phyloP scores from a whole-genome alignment of 2,797 vertebrate species.

The Micropoecilia bifurca region DNA sequence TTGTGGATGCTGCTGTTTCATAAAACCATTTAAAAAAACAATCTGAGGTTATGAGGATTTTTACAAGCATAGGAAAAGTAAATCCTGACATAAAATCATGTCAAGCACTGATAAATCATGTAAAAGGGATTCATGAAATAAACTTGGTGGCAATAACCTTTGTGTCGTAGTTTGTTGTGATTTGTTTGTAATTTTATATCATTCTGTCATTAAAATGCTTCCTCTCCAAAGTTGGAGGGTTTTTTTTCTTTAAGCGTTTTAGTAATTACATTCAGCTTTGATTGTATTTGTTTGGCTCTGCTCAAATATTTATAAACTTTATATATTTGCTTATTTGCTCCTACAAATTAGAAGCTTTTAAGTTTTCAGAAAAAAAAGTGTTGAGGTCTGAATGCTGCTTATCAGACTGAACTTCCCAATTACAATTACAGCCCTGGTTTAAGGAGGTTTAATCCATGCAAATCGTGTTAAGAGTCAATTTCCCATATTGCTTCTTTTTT shows the following conservation, averaged over 20 bases:
- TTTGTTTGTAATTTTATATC: constrained; percentile 30
- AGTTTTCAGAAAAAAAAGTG: constrained; percentile 25
- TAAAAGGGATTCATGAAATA: constrained; percentile 29
- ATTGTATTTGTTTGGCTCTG: background rate
- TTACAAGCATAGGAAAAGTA: constrained; percentile 37
- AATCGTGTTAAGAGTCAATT: constrained; percentile 70
- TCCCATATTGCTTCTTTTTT: constrained; percentile 54
- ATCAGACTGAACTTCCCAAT: constrained; percentile 58
- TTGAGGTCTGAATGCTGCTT: constrained; percentile 21
- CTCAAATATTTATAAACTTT: background rate
- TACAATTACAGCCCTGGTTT: constrained; percentile 54
- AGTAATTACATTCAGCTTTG: background rate
- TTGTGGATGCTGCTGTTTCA: constrained; percentile 42
- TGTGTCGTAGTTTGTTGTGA: constrained; percentile 31
- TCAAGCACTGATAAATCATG: constrained; percentile 17
- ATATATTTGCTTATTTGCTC: background rate
- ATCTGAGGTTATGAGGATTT: constrained; percentile 32
- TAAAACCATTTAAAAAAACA: constrained; percentile 9
- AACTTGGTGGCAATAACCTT: constrained; percentile 22
- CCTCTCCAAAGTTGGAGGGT: background rate
- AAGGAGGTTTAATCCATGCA: constrained; percentile 54
- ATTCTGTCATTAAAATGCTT: constrained; percentile 61
- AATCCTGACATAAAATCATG: background rate
- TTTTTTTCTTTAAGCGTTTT: constrained; percentile 8
- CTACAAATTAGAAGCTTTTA: constrained; percentile 11